Conservation (phyloP, 1,140 invertebrate genomes). For the Listronotus bonariensis region DNA sequence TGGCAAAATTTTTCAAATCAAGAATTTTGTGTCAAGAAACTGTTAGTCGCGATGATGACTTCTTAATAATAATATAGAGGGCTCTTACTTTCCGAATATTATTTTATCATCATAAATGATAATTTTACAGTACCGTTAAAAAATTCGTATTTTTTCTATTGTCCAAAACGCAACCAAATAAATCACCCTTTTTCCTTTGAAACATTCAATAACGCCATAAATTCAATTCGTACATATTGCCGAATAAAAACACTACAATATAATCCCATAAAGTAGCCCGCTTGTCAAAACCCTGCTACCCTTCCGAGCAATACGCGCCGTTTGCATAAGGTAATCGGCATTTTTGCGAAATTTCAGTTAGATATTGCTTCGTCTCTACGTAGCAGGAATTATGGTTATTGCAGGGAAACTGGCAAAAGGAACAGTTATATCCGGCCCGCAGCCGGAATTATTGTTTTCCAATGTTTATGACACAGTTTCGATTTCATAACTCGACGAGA, state of each 20-base stretch:
- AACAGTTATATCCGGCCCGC: slow-evolving; percentile 35
- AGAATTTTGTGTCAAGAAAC: no score
- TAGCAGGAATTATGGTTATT: slow-evolving; percentile 49
- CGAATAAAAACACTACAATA: slow-evolving; percentile 2
- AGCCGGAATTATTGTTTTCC: slow-evolving; percentile 58
- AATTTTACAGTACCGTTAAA: no score
- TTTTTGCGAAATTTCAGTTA: slow-evolving; percentile 35
- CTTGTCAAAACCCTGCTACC: slow-evolving; percentile 14
- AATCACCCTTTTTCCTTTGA: no score
- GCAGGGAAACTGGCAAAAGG: slow-evolving; percentile 44
- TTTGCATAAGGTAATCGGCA: slow-evolving; percentile 38
- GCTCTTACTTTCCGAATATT: no score
- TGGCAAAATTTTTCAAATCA: no score
- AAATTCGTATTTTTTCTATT: no score
- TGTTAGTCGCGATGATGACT: no score
- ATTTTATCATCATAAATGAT: no score
- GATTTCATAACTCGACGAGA: slow-evolving; percentile 58
- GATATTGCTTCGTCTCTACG: slow-evolving; percentile 36
- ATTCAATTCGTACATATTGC: slow-evolving; percentile 5
- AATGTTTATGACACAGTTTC: slow-evolving; percentile 60
- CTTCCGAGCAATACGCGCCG: slow-evolving; percentile 22
- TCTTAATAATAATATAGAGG: no score
- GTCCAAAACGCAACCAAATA: no score
- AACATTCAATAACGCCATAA: neutral
- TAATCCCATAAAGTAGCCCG: slow-evolving; percentile 5